A percentile compares a stretch with the other conserved stretches of the same genome.
Conservation (phyloP, 2,888 invertebrate genomes). For the Calliphora vomitoria region DNA sequence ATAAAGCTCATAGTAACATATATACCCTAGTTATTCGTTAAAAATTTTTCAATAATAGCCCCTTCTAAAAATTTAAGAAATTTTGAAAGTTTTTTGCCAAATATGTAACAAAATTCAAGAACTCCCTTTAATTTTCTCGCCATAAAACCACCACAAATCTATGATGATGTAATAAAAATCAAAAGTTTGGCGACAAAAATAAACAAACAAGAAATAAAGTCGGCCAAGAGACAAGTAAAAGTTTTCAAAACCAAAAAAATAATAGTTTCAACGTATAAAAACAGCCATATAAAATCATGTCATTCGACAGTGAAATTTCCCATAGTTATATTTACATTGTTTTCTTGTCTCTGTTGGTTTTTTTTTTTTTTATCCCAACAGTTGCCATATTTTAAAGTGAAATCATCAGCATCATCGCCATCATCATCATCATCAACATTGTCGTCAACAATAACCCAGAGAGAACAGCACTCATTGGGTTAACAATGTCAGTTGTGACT, state of each 20-base stretch:
- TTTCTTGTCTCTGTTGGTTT: constrained; percentile 2
- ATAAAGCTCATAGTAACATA: too few relatives aligned
- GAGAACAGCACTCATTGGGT: constrained; percentile 44
- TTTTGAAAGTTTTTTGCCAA: too few relatives aligned
- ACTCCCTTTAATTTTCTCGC: not conserved
- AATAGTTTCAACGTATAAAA: not conserved
- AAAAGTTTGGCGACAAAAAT: constrained; percentile 11
- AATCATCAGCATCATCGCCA: not conserved
- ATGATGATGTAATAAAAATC: constrained; percentile 34
- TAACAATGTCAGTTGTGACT: constrained; percentile 41
- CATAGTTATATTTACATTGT: constrained; percentile 16
- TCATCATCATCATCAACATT: not conserved
- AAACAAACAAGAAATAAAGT: not conserved
- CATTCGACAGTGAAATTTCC: constrained; percentile 9
- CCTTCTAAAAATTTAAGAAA: too few relatives aligned
- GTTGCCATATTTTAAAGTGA: not conserved
- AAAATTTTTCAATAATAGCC: too few relatives aligned
- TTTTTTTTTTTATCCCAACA: not conserved
- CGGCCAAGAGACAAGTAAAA: not conserved
- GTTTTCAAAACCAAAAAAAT: not conserved
- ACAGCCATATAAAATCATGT: constrained; percentile 27
- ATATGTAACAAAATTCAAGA: too few relatives aligned
- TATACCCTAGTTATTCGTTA: too few relatives aligned
- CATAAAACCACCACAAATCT: not conserved
- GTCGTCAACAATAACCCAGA: constrained; percentile 6